Evolutionary conservation across 2,888 invertebrate species (phyloP), one percentile per base, ranked within the genome.

Genomic region (Cerastis rubricosa): DNA sequence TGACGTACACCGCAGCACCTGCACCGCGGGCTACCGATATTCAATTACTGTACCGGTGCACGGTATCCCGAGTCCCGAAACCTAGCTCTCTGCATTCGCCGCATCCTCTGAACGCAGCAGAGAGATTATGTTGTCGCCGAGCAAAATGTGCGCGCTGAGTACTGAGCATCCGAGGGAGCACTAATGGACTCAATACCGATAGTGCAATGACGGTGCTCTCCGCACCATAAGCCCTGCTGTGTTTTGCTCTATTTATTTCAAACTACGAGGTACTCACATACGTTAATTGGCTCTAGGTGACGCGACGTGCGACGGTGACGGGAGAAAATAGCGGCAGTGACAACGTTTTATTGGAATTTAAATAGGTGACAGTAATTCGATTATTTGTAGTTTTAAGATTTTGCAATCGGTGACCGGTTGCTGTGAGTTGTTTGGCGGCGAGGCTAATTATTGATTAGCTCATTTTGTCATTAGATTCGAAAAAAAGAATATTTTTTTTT

Each of bases 201-300:
- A 35, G 17, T 43, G 59, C 22, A 22, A 40, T 47, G 78, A 57
- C 19, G 11, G 25, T 59, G 17, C 71, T 66, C 35, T 35, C 35
- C 25, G 49, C 45, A 19, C 47, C 70, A n/a, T 64, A n/a, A 22
- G 17, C 25, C 25, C 35, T 25, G 43, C 35, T 25, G 43, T 29
- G 19, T 71, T 51, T 78, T 65, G n/a, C 64, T 74, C 29, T 54
- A 29, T 65, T 59, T 73, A 7, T 22, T 54, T 57, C 25, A n/a
- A 57, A 57, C 43, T 75, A 43, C 19, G 19, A 64, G 47, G 22
- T 67, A 40, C 70, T 25, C 43, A 25, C 29, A 63, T 57, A 35
- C 19, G 14, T 1, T 76, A 49, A 66, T 59, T 61, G 57, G 69
- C 74, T 49, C n/a, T 17, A 64, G 54, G 54, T 47, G 9, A n/a